A percentile compares a stretch with the other conserved stretches of the same genome.
These are phyloP conservation scores for Galago senegalensis DNA, from an alignment of 2,797 vertebrate genomes.

Conservation along the genomic window DNA sequence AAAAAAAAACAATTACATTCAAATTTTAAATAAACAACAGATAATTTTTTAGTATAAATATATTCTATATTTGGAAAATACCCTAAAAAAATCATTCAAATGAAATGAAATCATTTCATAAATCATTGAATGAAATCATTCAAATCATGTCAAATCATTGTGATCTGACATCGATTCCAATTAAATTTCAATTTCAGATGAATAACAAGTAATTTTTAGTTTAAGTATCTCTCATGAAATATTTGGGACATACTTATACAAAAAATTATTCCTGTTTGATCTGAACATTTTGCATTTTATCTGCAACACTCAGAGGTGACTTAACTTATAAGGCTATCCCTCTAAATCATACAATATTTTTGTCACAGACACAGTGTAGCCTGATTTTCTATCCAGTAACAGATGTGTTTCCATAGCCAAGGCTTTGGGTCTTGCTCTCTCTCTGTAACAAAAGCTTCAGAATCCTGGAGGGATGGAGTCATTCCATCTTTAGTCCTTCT, in stretches of 20 bases:
- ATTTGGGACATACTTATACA: not conserved
- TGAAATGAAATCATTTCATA: too few species aligned
- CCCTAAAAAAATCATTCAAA: not conserved
- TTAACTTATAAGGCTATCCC: slow-evolving; percentile 15
- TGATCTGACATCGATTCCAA: slow-evolving; percentile 22
- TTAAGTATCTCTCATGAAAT: not conserved
- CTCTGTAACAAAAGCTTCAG: not conserved
- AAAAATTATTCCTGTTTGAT: slow-evolving; percentile 4
- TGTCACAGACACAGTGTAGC: not conserved
- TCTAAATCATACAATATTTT: not conserved
- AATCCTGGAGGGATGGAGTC: not conserved
- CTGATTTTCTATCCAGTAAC: not conserved
- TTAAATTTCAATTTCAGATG: slow-evolving; percentile 61
- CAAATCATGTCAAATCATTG: not conserved
- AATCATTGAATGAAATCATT: too few species aligned
- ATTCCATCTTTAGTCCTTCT: not conserved
- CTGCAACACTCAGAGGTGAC: slow-evolving; percentile 3
- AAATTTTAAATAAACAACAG: slow-evolving; percentile 52
- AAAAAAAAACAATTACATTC: not conserved
- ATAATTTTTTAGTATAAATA: slow-evolving; percentile 26
- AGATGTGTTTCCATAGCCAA: slow-evolving; percentile 27
- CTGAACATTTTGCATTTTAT: slow-evolving; percentile 38
- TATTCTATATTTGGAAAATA: not conserved
- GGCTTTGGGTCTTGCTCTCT: not conserved
- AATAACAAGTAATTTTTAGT: slow-evolving; percentile 44